Conservation (phyloP, 2,797 vertebrate genomes). For the Eupleurogrammus muticus region DNA sequence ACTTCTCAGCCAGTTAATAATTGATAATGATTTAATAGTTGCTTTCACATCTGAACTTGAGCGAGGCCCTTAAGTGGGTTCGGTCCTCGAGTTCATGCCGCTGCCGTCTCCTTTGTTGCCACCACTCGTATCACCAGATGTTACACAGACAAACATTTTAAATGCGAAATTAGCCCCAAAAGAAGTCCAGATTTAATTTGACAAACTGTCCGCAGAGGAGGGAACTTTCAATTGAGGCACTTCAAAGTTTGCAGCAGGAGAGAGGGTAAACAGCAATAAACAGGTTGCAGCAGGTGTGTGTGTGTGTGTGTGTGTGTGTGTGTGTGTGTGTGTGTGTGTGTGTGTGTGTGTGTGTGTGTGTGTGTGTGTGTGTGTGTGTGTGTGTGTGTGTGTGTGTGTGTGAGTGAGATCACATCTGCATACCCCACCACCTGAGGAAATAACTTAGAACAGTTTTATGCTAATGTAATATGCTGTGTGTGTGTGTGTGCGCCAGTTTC, state of each 20-base stretch:
- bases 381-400: constrained; percentile 1
- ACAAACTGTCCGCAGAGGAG: constrained; percentile 43
- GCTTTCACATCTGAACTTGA: neutral
- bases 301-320: constrained; percentile 18
- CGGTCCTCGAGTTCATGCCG: neutral
- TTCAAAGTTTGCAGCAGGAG: constrained; percentile 28
- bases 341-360: neutral
- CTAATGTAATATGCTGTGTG: too few species aligned
- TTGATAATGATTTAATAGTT: neutral
- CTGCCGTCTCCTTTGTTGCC: neutral
- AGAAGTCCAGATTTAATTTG: constrained; percentile 39
- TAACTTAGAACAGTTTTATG: constrained; percentile 32
- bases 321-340: constrained; percentile 7
- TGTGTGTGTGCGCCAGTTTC: neutral
- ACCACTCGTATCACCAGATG: neutral
- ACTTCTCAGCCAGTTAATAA: neutral
- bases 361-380: constrained; percentile 19
- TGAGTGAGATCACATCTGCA: constrained; percentile 43
- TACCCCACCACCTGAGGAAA: constrained; percentile 39
- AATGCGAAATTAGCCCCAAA: constrained; percentile 28
- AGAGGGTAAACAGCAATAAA: constrained; percentile 6
- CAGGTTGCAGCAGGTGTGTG: constrained; percentile 17
- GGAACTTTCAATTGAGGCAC: constrained; percentile 59
- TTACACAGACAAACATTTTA: constrained; percentile 24
- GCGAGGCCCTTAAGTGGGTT: neutral